Evolutionary conservation across 1,140 invertebrate genomes (phyloP), one percentile per base, ranked within the genome.

Genomic region (Leptoteleia sp.): DNA sequence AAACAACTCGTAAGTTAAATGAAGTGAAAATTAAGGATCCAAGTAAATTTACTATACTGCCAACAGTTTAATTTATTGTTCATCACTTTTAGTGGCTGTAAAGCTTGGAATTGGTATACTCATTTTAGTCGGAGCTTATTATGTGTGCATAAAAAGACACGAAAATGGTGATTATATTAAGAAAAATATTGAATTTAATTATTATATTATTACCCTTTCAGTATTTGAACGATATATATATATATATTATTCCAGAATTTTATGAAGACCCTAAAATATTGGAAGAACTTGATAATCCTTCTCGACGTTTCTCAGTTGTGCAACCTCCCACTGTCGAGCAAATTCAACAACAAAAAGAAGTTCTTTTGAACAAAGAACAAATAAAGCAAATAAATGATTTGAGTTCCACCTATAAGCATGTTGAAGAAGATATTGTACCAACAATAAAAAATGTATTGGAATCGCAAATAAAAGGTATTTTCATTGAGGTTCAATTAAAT

Each of bases 61-160:
- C 3, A 35, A 38, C 3, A 35, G 6, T 59, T 33, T 7, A 29
- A 7, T 6, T 7, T 6, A 4, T 29, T 4, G 4, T 40, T 43
- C 3, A 15, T 25, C 9, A 72, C 90, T 93, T 94, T 81, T 92
- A 95, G 94, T 95, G 91, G 92, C 92, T 87, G 92, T 94, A 89
- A 95, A 94, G 90, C 91, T 95, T 90, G 92, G 91, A 83, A 92
- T 95, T 87, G 94, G 94, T 80, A 91, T 93, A 83, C 93, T 93
- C 75, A 90, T 95, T 85, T 91, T 94, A 84, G 90, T 93, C 82
- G 93, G 94, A 83, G 94, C 94, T 81, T 93, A 94, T 89, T 92
- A 94, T 85, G 94, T 95, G 84, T 91, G 91, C 70, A 86, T 91
- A 87, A 90, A 90, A 83, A 88, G 89, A 83, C 90, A 90, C 88